These are phyloP conservation scores for Mellilla xanthometata DNA, from an alignment of 2,888 invertebrate species.

Conservation along the genomic window DNA sequence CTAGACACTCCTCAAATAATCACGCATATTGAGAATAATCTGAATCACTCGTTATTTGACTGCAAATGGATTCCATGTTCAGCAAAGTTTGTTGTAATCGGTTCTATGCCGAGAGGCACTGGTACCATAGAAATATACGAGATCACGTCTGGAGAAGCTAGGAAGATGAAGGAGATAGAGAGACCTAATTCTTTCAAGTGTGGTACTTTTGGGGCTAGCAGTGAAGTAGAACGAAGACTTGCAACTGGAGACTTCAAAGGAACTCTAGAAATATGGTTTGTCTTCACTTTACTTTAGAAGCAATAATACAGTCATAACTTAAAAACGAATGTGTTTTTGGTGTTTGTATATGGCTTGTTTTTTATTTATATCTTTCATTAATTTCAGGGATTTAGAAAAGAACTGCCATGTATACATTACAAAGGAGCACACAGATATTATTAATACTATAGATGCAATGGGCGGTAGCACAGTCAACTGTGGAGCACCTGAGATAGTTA, in stretches of 20 bases:
- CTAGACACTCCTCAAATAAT: conserved; percentile 94
- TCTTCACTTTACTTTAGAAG: too few species aligned
- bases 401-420: conserved; percentile 90
- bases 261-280: conserved; percentile 89
- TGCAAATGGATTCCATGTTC: conserved; percentile 98
- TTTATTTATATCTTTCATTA: background rate
- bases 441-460: conserved; percentile 95
- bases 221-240: conserved; percentile 89
- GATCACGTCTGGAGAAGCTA: conserved; percentile 87
- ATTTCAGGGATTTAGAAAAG: conserved; percentile 89
- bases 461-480: conserved; percentile 91
- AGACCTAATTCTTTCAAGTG: conserved; percentile 95
- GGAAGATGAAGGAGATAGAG: conserved; percentile 88
- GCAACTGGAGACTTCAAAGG: conserved; percentile 96
- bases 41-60: conserved; percentile 94
- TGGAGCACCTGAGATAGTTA: conserved; percentile 97
- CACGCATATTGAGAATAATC: conserved; percentile 90
- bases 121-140: conserved; percentile 93
- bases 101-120: conserved; percentile 91
- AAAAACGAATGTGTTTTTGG: too few species aligned
- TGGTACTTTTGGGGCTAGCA: conserved; percentile 95
- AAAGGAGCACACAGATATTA: conserved; percentile 90
- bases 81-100: conserved; percentile 95
- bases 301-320: too few species aligned
- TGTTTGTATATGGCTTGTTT: too few species aligned